Evolutionary conservation across 2,113 vertebrate genomes (phyloP).

Genomic region (Piprites chloris): DNA sequence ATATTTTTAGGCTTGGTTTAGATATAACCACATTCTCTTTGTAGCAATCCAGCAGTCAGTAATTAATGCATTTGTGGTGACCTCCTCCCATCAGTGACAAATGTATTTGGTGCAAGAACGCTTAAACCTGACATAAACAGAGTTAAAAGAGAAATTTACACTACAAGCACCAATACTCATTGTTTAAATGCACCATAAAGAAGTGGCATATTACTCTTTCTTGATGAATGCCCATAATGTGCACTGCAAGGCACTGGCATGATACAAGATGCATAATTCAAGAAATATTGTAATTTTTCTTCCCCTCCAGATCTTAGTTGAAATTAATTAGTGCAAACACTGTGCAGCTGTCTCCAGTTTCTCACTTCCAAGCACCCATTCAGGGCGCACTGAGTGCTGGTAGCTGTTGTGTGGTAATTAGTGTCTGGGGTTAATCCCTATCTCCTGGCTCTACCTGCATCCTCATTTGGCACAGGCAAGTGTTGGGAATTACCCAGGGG

Average conservation of each 20-base stretch:
- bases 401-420: background rate
- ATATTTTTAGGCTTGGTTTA: background rate
- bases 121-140: background rate
- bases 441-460: background rate
- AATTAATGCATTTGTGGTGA: background rate
- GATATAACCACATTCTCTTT: background rate
- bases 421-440: background rate
- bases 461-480: rapidly evolving
- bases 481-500: background rate
- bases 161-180: background rate
- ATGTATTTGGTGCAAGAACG: background rate
- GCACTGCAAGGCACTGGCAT: background rate
- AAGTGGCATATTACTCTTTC: background rate
- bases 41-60: background rate
- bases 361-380: background rate
- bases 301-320: background rate
- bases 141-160: background rate
- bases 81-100: background rate
- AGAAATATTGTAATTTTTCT: background rate
- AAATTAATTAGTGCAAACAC: background rate
- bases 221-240: background rate
- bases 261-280: background rate
- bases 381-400: background rate
- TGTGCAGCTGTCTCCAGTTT: background rate
- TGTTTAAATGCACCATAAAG: background rate